Evolutionary conservation across 1,140 invertebrate genomes (phyloP).

Genomic region (Pogonomyrmex barbatus): DNA sequence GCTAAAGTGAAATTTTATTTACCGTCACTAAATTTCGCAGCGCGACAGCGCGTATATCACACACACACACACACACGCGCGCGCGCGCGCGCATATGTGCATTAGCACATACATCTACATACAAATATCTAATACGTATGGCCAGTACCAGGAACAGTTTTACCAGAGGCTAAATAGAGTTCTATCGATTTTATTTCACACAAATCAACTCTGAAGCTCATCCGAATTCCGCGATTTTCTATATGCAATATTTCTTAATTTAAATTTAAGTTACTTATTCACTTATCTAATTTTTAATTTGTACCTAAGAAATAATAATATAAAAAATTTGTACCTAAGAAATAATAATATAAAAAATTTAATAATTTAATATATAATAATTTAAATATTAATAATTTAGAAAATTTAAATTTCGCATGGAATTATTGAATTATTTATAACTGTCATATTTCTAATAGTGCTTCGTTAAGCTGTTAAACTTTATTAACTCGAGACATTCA

Average conservation of each 20-base stretch:
- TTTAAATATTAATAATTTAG: neutral
- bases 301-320: neutral
- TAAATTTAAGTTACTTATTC: neutral
- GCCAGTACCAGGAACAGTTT: neutral
- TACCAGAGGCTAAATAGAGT: slow-evolving; percentile 22
- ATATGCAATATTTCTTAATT: neutral
- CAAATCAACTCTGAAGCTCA: neutral
- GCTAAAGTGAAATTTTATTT: slow-evolving; percentile 58
- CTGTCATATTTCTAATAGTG: neutral
- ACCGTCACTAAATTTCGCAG: slow-evolving; percentile 53
- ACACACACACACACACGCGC: neutral
- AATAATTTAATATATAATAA: neutral
- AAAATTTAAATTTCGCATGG: neutral
- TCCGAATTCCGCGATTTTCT: neutral
- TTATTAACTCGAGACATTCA: neutral
- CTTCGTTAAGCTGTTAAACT: neutral
- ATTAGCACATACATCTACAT: slow-evolving; percentile 2
- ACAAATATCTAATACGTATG: neutral
- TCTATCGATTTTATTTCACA: neutral
- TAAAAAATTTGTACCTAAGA: neutral
- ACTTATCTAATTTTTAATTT: neutral
- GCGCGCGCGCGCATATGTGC: neutral
- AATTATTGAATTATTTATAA: neutral
- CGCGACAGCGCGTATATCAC: slow-evolving; percentile 51
- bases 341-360: neutral